phyloP scores from a whole-genome alignment of 53 echinoderm and acorn worm genomes.

The Temnopleurus reevesii region DNA sequence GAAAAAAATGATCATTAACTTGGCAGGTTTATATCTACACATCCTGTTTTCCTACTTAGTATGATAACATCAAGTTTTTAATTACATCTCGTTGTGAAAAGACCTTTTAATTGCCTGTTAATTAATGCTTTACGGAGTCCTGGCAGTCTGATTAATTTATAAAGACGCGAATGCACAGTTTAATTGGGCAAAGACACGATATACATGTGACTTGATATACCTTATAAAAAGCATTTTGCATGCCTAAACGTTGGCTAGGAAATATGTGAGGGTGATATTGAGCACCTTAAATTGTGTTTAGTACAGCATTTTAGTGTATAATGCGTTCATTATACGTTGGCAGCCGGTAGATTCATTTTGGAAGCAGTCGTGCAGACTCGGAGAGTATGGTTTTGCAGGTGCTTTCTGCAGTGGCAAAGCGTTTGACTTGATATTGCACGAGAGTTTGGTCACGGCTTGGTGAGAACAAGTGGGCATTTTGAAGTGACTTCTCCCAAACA shows the following conservation, averaged over 20 bases:
- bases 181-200: slow-evolving; percentile 37
- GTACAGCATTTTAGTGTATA: slow-evolving; percentile 40
- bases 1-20: background rate
- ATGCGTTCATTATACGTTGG: slow-evolving; percentile 37
- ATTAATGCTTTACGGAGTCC: slow-evolving; percentile 47
- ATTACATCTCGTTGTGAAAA: slow-evolving; percentile 41
- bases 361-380: slow-evolving; percentile 44
- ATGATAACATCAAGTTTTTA: slow-evolving; percentile 26
- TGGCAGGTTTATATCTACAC: background rate
- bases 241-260: background rate
- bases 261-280: background rate
- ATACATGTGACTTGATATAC: slow-evolving; percentile 2
- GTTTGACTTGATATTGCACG: slow-evolving; percentile 42
- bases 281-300: slow-evolving; percentile 46
- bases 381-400: slow-evolving; percentile 27
- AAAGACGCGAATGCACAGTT: background rate
- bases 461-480: slow-evolving; percentile 41
- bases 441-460: slow-evolving; percentile 30
- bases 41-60: slow-evolving; percentile 10
- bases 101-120: slow-evolving; percentile 52
- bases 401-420: slow-evolving; percentile 19
- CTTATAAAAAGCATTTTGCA: background rate
- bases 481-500: slow-evolving; percentile 10
- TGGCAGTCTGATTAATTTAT: slow-evolving; percentile 39
- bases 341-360: slow-evolving; percentile 2